phyloP scores from a whole-genome alignment of 2,888 invertebrate species.

The Andrena marginata region DNA sequence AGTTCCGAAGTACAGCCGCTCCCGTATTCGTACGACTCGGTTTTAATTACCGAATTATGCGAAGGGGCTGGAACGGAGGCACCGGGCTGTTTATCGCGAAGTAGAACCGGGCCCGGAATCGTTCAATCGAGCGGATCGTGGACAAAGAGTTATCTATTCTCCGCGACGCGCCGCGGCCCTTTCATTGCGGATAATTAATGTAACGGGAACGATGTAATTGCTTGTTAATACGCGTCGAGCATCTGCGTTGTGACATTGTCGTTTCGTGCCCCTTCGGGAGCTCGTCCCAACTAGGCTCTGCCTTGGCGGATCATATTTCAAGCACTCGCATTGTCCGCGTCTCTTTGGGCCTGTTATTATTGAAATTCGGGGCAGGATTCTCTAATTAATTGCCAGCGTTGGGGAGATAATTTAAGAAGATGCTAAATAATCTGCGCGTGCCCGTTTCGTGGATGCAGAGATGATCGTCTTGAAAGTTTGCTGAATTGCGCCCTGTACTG shows the following conservation, averaged over 20 bases:
- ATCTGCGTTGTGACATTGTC: constrained; percentile 58
- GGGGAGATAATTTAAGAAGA: too few relatives aligned
- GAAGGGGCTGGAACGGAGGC: constrained; percentile 52
- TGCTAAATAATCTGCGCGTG: not conserved
- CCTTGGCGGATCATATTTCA: constrained; percentile 1
- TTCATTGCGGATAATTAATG: constrained; percentile 71
- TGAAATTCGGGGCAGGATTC: not conserved
- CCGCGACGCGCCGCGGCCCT: constrained; percentile 35
- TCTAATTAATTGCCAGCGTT: not conserved
- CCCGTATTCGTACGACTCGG: constrained; percentile 41
- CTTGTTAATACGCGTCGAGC: constrained; percentile 67
- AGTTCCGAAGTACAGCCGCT: constrained; percentile 35
- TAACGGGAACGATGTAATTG: constrained; percentile 69
- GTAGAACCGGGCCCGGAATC: constrained; percentile 63
- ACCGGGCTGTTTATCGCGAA: constrained; percentile 64
- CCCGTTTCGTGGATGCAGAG: constrained; percentile 14
- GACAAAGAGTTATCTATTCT: constrained; percentile 60
- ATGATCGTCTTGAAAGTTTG: constrained; percentile 60
- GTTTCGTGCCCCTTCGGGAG: constrained; percentile 1
- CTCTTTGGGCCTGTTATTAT: not conserved
- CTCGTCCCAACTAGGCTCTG: not conserved
- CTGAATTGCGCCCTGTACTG: constrained; percentile 55
- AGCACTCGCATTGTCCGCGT: not conserved
- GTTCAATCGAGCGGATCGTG: constrained; percentile 72
- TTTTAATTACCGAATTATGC: constrained; percentile 80